These are phyloP conservation scores for Phasianus colchicus DNA, from an alignment of 2,113 vertebrate genomes.

Conservation along the genomic window DNA sequence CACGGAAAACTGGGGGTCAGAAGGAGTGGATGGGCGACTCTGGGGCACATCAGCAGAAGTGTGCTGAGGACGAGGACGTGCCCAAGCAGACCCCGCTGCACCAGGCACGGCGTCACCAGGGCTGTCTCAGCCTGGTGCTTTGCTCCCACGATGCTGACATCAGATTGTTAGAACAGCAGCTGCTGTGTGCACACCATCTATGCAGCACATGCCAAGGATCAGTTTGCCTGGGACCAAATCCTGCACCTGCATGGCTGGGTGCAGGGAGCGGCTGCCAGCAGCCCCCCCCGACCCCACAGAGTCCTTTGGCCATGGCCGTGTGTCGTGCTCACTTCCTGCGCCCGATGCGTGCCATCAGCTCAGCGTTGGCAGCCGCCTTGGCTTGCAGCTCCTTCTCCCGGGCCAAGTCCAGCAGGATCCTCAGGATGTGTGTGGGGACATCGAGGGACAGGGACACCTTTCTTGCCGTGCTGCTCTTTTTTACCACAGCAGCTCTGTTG, in stretches of 20 bases:
- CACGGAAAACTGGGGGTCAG: not conserved
- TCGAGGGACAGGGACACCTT: constrained; percentile 84
- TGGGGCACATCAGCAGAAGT: rapidly evolving
- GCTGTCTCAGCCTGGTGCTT: not conserved
- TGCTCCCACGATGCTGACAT: not conserved
- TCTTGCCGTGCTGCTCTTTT: constrained; percentile 75
- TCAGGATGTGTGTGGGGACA: constrained; percentile 84
- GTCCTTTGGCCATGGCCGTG: not conserved
- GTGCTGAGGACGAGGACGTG: rapidly evolving
- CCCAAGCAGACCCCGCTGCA: not conserved
- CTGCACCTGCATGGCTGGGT: not conserved
- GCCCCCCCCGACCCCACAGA: rapidly evolving
- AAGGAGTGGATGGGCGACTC: not conserved
- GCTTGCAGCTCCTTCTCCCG: constrained; percentile 85
- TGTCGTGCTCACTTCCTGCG: constrained; percentile 72
- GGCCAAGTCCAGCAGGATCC: constrained; percentile 83
- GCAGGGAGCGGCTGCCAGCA: not conserved
- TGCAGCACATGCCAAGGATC: not conserved
- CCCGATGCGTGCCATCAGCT: constrained; percentile 86
- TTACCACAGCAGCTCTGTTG: not conserved
- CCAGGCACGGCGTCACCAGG: not conserved
- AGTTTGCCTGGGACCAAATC: not conserved
- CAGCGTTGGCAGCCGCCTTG: constrained; percentile 83
- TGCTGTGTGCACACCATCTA: not conserved
- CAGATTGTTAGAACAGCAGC: not conserved